phyloP scores from a whole-genome alignment of 2,113 vertebrate genomes.

The Nothobranchius kuhntae region DNA sequence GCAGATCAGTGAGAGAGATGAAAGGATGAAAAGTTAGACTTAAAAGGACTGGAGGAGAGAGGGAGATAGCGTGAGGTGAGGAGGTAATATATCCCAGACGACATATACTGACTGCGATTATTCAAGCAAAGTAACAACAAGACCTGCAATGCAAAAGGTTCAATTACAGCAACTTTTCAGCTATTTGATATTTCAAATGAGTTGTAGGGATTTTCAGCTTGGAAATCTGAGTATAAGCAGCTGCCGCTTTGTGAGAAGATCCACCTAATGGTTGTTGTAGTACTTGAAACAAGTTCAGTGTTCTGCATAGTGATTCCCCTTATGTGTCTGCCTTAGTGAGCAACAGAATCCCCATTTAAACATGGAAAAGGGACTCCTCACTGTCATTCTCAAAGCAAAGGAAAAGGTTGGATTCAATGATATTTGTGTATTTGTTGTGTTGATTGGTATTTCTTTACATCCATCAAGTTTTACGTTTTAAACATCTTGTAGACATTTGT shows the following conservation, averaged over 20 bases:
- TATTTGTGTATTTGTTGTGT: conserved; percentile 21
- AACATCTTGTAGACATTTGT: background rate
- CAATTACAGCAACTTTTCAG: conserved; percentile 32
- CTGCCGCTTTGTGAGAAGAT: conserved; percentile 32
- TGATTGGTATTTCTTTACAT: conserved; percentile 42
- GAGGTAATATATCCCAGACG: conserved; percentile 43
- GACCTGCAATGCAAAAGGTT: conserved; percentile 39
- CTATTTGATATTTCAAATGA: conserved; percentile 53
- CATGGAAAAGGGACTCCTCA: conserved; percentile 3
- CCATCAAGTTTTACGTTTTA: conserved; percentile 1
- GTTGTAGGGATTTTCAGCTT: conserved; percentile 42
- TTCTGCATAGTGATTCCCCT: background rate
- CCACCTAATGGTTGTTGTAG: conserved; percentile 44
- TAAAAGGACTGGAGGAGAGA: conserved; percentile 11
- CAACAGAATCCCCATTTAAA: conserved; percentile 24
- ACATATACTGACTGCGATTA: conserved; percentile 24
- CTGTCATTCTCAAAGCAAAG: conserved; percentile 7
- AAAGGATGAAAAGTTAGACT: conserved; percentile 25
- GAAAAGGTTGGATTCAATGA: conserved; percentile 12
- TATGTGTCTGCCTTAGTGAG: background rate
- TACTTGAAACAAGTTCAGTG: conserved; percentile 36
- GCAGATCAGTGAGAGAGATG: conserved; percentile 53
- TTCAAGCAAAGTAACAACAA: conserved; percentile 33
- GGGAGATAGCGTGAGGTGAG: conserved; percentile 33
- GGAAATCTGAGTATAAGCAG: conserved; percentile 25